Evolutionary conservation across 2,797 vertebrate genomes (phyloP).

Genomic region (Melanotaenia trifasciata): DNA sequence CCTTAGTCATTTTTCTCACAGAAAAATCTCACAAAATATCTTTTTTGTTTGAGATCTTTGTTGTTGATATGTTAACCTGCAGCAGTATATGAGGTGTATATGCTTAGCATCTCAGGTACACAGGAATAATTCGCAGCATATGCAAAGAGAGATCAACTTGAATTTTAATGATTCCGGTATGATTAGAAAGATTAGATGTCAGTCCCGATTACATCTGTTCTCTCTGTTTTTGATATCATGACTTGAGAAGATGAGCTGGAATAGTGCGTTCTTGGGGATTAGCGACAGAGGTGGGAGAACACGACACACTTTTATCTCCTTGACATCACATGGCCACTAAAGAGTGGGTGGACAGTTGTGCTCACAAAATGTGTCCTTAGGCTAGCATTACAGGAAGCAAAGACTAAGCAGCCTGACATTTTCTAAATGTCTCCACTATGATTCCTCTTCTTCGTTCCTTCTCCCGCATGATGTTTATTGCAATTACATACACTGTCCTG

Average conservation of each 20-base stretch:
- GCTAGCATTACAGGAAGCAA: conserved; percentile 66
- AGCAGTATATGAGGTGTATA: neutral
- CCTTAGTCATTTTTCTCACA: conserved; percentile 36
- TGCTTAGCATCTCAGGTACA: neutral
- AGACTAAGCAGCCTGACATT: conserved; percentile 66
- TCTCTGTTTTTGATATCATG: conserved; percentile 15
- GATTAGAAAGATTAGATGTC: conserved; percentile 13
- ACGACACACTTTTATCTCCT: conserved; percentile 68
- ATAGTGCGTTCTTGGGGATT: conserved; percentile 49
- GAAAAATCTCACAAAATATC: conserved; percentile 5
- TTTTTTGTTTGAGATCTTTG: neutral
- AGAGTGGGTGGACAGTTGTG: conserved; percentile 76
- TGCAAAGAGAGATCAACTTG: neutral
- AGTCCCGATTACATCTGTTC: neutral
- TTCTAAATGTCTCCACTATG: conserved; percentile 60
- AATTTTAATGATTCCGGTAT: conserved; percentile 8
- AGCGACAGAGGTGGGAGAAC: conserved; percentile 45
- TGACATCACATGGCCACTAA: conserved; percentile 69
- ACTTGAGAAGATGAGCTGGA: conserved; percentile 45
- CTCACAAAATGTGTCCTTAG: conserved; percentile 66
- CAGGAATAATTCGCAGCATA: neutral
- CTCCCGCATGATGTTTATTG: conserved; percentile 35
- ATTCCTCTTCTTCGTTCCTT: conserved; percentile 32
- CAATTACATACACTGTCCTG: conserved; percentile 19
- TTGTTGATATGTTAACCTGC: neutral